Evolutionary conservation across 2,888 invertebrate genomes (phyloP), one percentile per base, ranked within the genome.

Genomic region (Pandemis heparana): DNA sequence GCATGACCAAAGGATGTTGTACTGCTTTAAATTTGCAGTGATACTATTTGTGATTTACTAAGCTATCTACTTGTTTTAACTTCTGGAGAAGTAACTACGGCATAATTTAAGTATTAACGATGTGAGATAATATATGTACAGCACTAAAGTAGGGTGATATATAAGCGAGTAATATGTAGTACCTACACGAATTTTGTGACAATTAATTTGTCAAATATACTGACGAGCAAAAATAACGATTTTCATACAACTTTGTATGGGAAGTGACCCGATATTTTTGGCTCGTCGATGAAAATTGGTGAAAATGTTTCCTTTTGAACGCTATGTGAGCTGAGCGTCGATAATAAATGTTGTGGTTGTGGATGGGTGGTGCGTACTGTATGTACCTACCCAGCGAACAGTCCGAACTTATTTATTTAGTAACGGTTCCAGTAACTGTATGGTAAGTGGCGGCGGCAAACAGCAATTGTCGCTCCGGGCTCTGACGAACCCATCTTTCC

Each of bases 381-480:
- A 46, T 48, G 23, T 41, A 65, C 41, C 63, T 41, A 65, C 41
- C 63, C 32, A 39, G 41, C 23, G 39, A 23, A 65, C 23, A 53
- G 51, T 61, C 41, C 65, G 51, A 70, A 70, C 64, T 72, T 76
- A 70, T 76, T 76, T 75, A 72, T 70, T 63, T 66, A 59, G 60
- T 75, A 76, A 76, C 76, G 75, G 76, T 63, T 72, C 72, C 67
- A 43, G 64, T 76, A 76, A 76, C 76, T 76, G 76, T 76, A 70
- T 70, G 70, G 60, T 68, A 76, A 76, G 69, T 71, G 74, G 51
- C 62, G 51, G 69, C 23, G 66, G 64, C 64, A 59, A 59, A 59
- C 63, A 59, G 39, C 48, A 48, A 64, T 63, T 69, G 63, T 64
- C 46, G 43, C 53, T 65, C 32, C 62, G 12, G 63, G 59, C 73